A percentile compares a stretch with the other conserved stretches of the same genome.
Evolutionary conservation across 2,113 vertebrate species (phyloP).

Genomic region (Noturus placidus): DNA sequence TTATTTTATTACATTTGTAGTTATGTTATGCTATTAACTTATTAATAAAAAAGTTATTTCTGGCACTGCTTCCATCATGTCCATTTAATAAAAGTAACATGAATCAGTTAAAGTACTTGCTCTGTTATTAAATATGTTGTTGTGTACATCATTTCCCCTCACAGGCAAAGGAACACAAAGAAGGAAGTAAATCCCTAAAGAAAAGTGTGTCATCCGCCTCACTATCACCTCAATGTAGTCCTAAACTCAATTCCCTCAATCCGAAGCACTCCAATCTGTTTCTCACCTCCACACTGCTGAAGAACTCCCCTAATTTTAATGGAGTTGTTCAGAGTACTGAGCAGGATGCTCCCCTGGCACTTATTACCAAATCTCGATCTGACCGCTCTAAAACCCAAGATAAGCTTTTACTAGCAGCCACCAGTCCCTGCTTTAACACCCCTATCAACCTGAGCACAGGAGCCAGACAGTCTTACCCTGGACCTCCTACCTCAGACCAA

Average conservation of each 20-base stretch:
- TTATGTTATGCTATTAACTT: not conserved
- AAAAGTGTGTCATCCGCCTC: constrained; percentile 72
- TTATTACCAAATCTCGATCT: constrained; percentile 82
- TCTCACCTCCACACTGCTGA: constrained; percentile 81
- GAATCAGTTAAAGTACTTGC: constrained; percentile 59
- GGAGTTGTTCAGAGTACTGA: constrained; percentile 79
- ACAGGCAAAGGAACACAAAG: constrained; percentile 78
- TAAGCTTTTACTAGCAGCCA: constrained; percentile 67
- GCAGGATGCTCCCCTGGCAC: constrained; percentile 91
- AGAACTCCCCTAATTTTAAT: constrained; percentile 78
- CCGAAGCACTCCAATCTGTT: constrained; percentile 84
- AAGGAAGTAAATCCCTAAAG: constrained; percentile 78
- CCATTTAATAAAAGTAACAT: constrained; percentile 47
- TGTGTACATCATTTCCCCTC: constrained; percentile 59
- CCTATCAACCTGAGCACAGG: constrained; percentile 83
- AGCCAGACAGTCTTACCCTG: constrained; percentile 71
- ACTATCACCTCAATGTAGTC: constrained; percentile 60
- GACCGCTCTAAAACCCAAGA: constrained; percentile 70
- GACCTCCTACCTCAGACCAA: constrained; percentile 60
- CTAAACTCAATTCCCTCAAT: constrained; percentile 72
- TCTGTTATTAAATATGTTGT: constrained; percentile 44
- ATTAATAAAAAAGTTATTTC: not conserved
- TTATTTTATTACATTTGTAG: not conserved
- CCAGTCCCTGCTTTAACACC: constrained; percentile 72
- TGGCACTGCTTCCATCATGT: not conserved